Percentiles rank a stretch among this genome's conserved stretches.
Evolutionary conservation across 2,888 invertebrate genomes (phyloP).

Genomic region (Desoria tigrina): DNA sequence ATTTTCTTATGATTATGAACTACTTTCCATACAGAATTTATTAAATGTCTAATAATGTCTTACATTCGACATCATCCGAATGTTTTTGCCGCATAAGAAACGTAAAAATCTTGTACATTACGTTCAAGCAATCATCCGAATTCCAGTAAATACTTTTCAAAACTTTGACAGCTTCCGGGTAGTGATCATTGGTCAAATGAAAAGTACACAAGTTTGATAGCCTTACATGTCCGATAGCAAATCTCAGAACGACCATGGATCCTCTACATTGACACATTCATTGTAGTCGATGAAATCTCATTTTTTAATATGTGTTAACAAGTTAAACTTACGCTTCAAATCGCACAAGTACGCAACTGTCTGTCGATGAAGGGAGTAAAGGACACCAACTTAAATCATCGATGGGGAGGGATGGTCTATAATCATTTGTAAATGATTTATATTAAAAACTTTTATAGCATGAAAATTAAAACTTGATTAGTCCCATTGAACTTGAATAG

Average conservation of each 20-base stretch:
- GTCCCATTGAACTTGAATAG: no score
- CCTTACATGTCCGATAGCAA: conserved; percentile 41
- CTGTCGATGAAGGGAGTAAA: conserved; percentile 29
- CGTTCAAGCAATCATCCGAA: conserved; percentile 45
- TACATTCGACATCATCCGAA: conserved; percentile 47
- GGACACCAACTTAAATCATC: conserved; percentile 47
- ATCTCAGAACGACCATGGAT: conserved; percentile 39
- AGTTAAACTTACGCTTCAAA: conserved; percentile 45
- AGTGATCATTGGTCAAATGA: conserved; percentile 44
- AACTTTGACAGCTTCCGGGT: conserved; percentile 48
- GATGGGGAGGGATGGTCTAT: conserved; percentile 40
- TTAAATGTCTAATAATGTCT: no score
- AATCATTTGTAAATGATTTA: neutral
- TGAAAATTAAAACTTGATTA: no score
- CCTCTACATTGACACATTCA: conserved; percentile 31
- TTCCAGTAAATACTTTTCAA: conserved; percentile 50
- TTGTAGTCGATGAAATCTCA: no score
- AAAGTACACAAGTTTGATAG: conserved; percentile 39
- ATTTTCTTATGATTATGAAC: neutral
- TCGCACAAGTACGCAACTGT: conserved; percentile 44
- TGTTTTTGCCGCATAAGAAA: conserved; percentile 38
- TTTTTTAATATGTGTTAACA: conserved; percentile 5
- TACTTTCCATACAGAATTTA: no score
- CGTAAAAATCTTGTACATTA: conserved; percentile 45
- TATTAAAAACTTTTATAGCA: neutral